phyloP scores from a whole-genome alignment of 1,140 invertebrate species.

The Ditylenchus dipsaci region DNA sequence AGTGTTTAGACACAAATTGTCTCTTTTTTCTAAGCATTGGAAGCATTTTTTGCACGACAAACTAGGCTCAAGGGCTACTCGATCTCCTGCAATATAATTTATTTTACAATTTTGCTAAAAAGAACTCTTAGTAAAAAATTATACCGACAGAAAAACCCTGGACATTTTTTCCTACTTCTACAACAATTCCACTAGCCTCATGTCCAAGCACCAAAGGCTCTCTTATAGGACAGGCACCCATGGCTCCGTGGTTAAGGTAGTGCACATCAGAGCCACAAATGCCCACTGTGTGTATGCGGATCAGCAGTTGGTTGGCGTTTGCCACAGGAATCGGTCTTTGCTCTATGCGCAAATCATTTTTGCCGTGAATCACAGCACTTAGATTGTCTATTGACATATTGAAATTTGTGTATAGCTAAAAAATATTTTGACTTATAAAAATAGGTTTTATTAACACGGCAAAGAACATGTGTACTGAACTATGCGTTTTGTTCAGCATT shows the following conservation, averaged over 20 bases:
- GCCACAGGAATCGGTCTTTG: neutral
- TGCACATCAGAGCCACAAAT: constrained; percentile 2
- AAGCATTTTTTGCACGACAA: neutral
- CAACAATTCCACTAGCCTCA: neutral
- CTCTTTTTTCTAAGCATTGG: neutral
- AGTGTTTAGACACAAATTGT: neutral
- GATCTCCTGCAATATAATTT: neutral
- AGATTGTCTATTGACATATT: neutral
- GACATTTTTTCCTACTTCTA: neutral
- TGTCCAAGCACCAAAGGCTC: neutral
- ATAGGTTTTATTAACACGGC: no score
- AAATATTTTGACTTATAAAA: no score
- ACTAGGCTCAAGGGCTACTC: neutral
- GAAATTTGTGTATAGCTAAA: no score
- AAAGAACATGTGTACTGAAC: no score
- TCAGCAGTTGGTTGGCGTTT: neutral
- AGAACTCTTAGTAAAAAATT: neutral
- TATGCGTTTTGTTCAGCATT: no score
- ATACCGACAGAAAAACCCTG: neutral
- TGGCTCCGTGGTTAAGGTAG: neutral
- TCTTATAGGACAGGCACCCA: neutral
- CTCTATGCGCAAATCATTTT: constrained; percentile 4
- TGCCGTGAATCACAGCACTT: neutral
- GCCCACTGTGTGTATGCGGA: neutral
- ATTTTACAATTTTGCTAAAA: neutral